Conservation (phyloP, 2,113 vertebrate species). For the Onychostruthus taczanowskii region DNA sequence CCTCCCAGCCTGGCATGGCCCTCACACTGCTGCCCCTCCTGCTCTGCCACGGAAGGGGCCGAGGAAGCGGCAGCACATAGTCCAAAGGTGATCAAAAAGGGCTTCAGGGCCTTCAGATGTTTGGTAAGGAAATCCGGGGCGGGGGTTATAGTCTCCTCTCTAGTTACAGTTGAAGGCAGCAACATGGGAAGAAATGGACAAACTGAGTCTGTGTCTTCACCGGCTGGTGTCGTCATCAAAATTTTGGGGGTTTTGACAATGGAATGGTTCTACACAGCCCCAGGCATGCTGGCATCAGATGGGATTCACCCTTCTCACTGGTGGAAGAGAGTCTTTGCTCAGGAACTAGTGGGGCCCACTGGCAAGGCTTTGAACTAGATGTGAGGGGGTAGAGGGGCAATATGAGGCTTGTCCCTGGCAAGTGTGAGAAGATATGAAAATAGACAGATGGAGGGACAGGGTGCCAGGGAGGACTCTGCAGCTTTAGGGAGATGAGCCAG, state of each 20-base stretch:
- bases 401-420: neutral
- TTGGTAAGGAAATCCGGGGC: no score
- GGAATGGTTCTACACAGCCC: neutral
- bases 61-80: fast-evolving
- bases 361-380: neutral
- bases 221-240: fast-evolving
- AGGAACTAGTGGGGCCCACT: neutral
- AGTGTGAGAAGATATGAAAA: neutral
- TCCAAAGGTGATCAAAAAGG: fast-evolving
- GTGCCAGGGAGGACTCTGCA: neutral
- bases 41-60: fast-evolving
- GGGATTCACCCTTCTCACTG: fast-evolving
- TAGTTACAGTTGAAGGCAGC: neutral
- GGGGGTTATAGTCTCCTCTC: neutral
- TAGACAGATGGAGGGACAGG: neutral
- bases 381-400: neutral
- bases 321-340: neutral
- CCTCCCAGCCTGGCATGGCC: no score
- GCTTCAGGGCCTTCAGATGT: neutral
- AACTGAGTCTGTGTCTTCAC: neutral
- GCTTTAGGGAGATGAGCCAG: neutral
- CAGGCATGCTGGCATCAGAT: neutral
- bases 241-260: neutral
- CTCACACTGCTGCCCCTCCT: fast-evolving
- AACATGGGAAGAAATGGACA: neutral